These are phyloP conservation scores for Isaurus tuberculatus DNA, from an alignment of 92 coral and sea anemone genomes.

Conservation along the genomic window DNA sequence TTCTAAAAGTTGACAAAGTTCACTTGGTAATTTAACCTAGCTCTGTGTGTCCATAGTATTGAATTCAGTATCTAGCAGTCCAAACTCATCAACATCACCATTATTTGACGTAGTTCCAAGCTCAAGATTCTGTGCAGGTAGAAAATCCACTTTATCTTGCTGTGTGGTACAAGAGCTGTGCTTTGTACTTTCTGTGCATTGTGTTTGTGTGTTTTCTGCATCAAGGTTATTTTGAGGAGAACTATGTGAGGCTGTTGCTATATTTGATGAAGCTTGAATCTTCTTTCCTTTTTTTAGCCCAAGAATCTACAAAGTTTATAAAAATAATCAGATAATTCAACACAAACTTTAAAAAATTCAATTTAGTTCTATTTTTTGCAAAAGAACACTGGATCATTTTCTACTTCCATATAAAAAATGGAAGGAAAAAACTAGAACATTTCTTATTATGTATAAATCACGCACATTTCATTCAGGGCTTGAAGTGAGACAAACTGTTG, in stretches of 20 bases:
- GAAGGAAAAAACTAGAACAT: too few species aligned
- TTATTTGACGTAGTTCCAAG: constrained; percentile 40
- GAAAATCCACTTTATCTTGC: constrained; percentile 30
- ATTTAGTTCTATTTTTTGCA: too few species aligned
- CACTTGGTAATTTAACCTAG: constrained; percentile 13
- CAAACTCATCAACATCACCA: constrained; percentile 55
- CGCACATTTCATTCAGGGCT: too few species aligned
- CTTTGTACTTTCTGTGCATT: constrained; percentile 5
- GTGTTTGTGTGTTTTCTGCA: constrained; percentile 22
- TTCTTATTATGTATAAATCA: too few species aligned
- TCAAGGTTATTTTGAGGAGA: constrained; percentile 6
- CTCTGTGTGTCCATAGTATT: constrained; percentile 29
- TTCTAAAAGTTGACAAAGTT: too few species aligned
- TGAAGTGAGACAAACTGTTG: too few species aligned
- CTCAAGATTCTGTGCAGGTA: constrained; percentile 59
- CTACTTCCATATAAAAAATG: too few species aligned
- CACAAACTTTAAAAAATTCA: not conserved
- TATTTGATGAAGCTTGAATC: not conserved
- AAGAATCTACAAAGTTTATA: constrained; percentile 69
- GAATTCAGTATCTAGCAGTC: constrained; percentile 50
- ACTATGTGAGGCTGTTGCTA: not conserved
- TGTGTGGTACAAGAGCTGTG: constrained; percentile 34
- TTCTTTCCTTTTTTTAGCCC: constrained; percentile 80
- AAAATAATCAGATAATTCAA: not conserved
- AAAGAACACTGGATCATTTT: too few species aligned